A percentile compares a stretch with the other conserved stretches of the same genome.
Conservation (phyloP, 2,113 vertebrate genomes). For the Bubo bubo region DNA sequence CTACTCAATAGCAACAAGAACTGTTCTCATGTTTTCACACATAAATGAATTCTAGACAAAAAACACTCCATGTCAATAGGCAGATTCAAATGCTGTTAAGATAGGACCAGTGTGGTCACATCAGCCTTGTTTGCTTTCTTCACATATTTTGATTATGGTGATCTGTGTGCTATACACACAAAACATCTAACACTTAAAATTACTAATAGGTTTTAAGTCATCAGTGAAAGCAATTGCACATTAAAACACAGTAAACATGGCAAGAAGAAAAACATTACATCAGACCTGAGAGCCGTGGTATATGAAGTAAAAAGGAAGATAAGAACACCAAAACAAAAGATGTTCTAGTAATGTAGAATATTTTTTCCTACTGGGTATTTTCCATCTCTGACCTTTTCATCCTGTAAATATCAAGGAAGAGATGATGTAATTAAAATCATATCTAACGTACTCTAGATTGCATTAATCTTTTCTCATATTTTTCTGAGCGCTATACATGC, state of each 20-base stretch:
- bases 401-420: background rate
- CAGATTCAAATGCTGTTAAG: background rate
- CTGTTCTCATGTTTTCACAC: background rate
- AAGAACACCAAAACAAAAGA: background rate
- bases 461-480: background rate
- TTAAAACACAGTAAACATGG: background rate
- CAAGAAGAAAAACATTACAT: background rate
- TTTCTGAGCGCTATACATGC: background rate
- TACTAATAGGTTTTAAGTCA: background rate
- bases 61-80: accelerated
- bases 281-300: background rate
- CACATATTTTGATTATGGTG: background rate
- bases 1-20: background rate
- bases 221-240: background rate
- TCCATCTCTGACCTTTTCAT: background rate
- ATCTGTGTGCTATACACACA: background rate
- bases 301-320: background rate
- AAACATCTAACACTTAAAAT: background rate
- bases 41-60: background rate
- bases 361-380: background rate
- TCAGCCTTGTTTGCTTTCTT: background rate
- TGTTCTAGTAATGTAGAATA: background rate
- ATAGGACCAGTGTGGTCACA: background rate
- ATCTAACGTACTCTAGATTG: background rate
- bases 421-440: background rate